A percentile compares a stretch with the other conserved stretches of the same genome.
phyloP scores from a whole-genome alignment of 2,888 invertebrate species.

The Noctua fimbriata region DNA sequence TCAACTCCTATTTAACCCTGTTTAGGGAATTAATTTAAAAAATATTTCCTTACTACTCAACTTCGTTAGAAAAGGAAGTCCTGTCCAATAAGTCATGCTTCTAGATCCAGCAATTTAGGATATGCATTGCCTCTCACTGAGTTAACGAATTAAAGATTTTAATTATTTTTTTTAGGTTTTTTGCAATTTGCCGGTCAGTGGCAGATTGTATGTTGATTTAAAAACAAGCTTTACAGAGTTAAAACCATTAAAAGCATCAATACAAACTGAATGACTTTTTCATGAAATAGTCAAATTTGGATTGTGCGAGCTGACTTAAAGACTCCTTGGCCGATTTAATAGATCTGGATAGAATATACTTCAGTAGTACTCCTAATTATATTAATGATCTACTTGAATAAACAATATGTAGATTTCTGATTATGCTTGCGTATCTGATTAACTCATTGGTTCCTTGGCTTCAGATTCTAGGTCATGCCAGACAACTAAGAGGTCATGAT shows the following conservation, averaged over 20 bases:
- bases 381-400: constrained; percentile 24
- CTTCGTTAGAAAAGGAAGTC: too few species aligned
- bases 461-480: neutral
- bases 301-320: neutral
- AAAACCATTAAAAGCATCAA: too few species aligned
- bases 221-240: too few species aligned
- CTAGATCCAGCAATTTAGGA: neutral
- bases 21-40: too few species aligned
- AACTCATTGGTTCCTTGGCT: constrained; percentile 8
- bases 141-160: neutral
- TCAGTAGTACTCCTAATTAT: neutral
- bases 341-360: neutral
- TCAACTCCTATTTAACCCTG: too few species aligned
- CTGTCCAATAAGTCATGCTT: neutral
- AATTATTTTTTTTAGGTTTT: too few species aligned
- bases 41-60: too few species aligned
- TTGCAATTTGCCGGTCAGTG: too few species aligned
- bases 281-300: too few species aligned
- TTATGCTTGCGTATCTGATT: constrained; percentile 14
- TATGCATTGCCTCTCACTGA: neutral
- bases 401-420: constrained; percentile 34
- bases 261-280: too few species aligned
- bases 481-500: constrained; percentile 3
- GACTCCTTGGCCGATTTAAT: neutral
- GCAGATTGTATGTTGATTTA: too few species aligned